Evolutionary conservation across 2,113 vertebrate genomes (phyloP).

Genomic region (Chloroceryle aenea): DNA sequence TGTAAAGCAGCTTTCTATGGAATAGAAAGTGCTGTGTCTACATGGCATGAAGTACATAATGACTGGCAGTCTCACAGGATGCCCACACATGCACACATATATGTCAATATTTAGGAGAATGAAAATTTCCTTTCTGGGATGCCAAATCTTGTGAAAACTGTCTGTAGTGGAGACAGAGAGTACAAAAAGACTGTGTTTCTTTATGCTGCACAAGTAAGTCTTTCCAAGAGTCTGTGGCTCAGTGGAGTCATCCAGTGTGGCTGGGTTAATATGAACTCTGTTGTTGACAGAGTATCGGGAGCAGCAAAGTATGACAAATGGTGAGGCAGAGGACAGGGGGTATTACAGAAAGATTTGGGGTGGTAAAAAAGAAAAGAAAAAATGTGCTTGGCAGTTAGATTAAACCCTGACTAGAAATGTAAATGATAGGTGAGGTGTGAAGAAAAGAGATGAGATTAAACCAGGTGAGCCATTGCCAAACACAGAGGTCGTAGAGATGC

Average conservation of each 20-base stretch:
- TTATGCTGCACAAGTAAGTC: neutral
- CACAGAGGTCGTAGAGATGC: neutral
- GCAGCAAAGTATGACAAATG: neutral
- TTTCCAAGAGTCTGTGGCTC: conserved; percentile 10
- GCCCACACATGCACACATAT: neutral
- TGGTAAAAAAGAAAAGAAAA: neutral
- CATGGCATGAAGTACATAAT: neutral
- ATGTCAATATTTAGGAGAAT: neutral
- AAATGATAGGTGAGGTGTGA: neutral
- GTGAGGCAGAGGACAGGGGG: neutral
- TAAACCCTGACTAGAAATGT: neutral
- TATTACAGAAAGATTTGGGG: neutral
- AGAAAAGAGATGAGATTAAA: neutral
- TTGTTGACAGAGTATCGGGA: neutral
- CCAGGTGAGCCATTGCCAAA: neutral
- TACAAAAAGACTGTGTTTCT: neutral
- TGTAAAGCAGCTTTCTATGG: neutral
- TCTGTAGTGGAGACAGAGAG: neutral
- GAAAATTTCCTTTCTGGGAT: neutral
- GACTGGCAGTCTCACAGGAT: neutral
- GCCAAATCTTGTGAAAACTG: neutral
- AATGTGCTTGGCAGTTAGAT: neutral
- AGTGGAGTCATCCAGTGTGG: neutral
- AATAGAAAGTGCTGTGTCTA: neutral
- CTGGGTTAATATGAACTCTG: conserved; percentile 28